phyloP scores from a whole-genome alignment of 2,888 invertebrate species.

The Nemoura dubitans region DNA sequence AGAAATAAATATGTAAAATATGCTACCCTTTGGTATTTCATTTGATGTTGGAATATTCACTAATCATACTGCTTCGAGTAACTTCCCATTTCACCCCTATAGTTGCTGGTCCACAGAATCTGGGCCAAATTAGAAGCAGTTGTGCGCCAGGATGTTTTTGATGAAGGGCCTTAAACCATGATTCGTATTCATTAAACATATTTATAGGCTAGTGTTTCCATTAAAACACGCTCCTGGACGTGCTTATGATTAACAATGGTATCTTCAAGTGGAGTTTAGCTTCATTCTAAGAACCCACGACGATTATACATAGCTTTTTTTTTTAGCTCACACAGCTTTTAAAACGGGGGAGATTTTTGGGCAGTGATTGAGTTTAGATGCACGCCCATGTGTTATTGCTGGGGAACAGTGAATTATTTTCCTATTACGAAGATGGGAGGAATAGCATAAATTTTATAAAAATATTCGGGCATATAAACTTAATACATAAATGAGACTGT shows the following conservation, averaged over 20 bases:
- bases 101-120: too few relatives aligned
- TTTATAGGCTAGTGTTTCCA: not conserved
- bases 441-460: slow-evolving; percentile 36
- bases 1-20: too few relatives aligned
- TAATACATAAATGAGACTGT: too few relatives aligned
- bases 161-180: not conserved
- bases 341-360: not conserved
- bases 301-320: not conserved
- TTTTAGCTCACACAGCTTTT: not conserved
- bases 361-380: not conserved
- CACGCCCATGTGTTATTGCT: not conserved
- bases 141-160: not conserved
- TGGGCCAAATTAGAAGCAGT: not conserved
- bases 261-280: not conserved
- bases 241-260: slow-evolving; percentile 17
- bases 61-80: too few relatives aligned
- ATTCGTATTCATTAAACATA: not conserved
- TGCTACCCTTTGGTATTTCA: too few relatives aligned
- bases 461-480: not conserved
- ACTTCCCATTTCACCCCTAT: too few relatives aligned
- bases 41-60: too few relatives aligned
- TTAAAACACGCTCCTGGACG: not conserved
- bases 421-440: slow-evolving; percentile 24
- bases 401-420: slow-evolving; percentile 23
- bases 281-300: not conserved